A percentile compares a stretch with the other conserved stretches of the same genome.
phyloP scores from a whole-genome alignment of 2,888 invertebrate species.

The Campopleginae sp. region DNA sequence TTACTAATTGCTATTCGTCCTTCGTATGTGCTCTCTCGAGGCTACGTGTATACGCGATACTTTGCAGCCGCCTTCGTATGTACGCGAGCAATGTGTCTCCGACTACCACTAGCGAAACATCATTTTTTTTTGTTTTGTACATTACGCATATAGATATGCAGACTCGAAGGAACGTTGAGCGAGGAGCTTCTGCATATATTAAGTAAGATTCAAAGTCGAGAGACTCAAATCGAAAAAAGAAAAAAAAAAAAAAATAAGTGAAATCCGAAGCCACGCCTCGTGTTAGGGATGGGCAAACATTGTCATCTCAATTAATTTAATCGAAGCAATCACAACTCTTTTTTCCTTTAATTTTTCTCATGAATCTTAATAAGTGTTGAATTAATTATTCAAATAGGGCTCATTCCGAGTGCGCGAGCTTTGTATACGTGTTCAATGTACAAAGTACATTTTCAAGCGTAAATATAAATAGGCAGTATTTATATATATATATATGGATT shows the following conservation, averaged over 20 bases:
- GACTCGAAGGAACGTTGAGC: constrained; percentile 40
- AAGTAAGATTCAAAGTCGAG: constrained; percentile 34
- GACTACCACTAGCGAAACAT: constrained; percentile 37
- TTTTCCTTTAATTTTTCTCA: not conserved
- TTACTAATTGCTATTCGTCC: constrained; percentile 80
- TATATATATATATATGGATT: not conserved
- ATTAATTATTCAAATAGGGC: constrained; percentile 1
- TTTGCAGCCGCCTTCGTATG: constrained; percentile 62
- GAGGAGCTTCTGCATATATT: constrained; percentile 63
- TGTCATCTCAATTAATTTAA: constrained; percentile 48
- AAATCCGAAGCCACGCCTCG: constrained; percentile 25
- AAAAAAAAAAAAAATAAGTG: constrained; percentile 28
- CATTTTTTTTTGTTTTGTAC: constrained; percentile 15
- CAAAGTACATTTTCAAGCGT: not conserved
- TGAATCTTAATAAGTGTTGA: constrained; percentile 4
- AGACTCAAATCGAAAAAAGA: constrained; percentile 17
- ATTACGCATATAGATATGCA: constrained; percentile 36
- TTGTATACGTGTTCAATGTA: not conserved
- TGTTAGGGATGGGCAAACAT: constrained; percentile 50
- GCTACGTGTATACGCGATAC: constrained; percentile 45
- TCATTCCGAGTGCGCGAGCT: constrained; percentile 9
- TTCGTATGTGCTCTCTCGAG: constrained; percentile 74
- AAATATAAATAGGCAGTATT: not conserved
- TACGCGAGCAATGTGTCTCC: constrained; percentile 49
- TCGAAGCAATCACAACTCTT: constrained; percentile 26